Conservation (phyloP, 2,797 vertebrate species). For the Cyprinella venusta region DNA sequence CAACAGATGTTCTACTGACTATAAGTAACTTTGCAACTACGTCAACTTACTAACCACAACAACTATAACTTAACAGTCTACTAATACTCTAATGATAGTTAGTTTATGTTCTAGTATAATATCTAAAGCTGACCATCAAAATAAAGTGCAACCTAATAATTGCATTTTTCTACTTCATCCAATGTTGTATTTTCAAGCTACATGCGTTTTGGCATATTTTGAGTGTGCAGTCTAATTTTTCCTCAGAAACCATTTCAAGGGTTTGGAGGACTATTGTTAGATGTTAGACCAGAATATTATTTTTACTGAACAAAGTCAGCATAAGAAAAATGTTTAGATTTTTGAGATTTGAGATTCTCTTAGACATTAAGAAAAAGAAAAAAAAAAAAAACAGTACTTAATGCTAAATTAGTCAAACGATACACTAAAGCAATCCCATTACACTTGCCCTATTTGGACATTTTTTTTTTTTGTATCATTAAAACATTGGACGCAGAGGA, state of each 20-base stretch:
- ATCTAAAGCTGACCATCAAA: background rate
- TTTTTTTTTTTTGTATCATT: conserved; percentile 65
- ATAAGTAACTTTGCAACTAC: too few species aligned
- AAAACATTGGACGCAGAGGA: conserved; percentile 68
- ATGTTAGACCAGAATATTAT: background rate
- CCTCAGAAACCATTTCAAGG: background rate
- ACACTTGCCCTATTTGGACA: conserved; percentile 42
- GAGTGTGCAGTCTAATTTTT: background rate
- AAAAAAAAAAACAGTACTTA: too few species aligned
- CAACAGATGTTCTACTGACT: too few species aligned
- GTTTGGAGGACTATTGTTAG: background rate
- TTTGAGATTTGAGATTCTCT: background rate
- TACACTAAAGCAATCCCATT: conserved; percentile 46
- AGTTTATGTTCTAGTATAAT: background rate
- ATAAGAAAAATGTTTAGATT: background rate
- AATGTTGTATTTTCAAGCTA: background rate
- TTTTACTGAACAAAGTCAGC: background rate
- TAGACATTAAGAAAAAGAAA: background rate
- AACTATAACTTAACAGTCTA: too few species aligned
- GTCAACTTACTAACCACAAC: too few species aligned
- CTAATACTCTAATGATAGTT: background rate
- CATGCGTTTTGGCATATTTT: background rate
- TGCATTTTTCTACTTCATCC: background rate
- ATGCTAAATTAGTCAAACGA: conserved; percentile 31
- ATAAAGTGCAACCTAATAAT: too few species aligned